Evolutionary conservation across 2,113 vertebrate species (phyloP).

Genomic region (Parus major): DNA sequence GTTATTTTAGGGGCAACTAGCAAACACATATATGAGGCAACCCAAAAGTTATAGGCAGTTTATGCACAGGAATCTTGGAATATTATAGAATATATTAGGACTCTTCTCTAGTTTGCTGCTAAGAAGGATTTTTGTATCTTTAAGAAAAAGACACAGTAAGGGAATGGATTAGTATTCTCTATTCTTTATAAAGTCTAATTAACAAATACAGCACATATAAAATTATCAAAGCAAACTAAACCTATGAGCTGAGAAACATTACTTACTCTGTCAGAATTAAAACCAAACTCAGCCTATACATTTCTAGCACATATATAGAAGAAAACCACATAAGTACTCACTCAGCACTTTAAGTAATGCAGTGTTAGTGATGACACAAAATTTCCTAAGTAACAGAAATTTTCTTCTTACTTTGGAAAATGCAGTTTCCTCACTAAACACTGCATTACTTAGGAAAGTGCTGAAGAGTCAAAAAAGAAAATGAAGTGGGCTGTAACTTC

Average conservation of each 20-base stretch:
- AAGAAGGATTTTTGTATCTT: background rate
- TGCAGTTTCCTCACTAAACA: background rate
- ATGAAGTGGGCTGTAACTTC: background rate
- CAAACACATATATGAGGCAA: background rate
- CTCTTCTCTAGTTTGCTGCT: background rate
- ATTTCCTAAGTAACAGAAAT: background rate
- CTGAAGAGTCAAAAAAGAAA: background rate
- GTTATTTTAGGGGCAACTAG: background rate
- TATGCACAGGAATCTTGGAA: background rate
- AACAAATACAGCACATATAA: background rate
- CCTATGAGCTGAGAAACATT: background rate
- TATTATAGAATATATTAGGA: background rate
- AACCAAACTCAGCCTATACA: background rate
- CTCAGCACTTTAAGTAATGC: background rate
- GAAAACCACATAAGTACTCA: background rate
- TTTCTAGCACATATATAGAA: background rate
- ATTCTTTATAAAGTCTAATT: background rate
- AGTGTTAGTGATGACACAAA: background rate
- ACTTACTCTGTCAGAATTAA: background rate
- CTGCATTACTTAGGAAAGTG: background rate
- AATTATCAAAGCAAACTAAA: background rate
- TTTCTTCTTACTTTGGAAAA: background rate
- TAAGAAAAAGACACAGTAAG: background rate
- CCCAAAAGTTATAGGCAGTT: background rate
- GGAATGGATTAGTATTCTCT: background rate